Percentiles rank a stretch among this genome's conserved stretches.
Evolutionary conservation across 1,140 invertebrate genomes (phyloP).

Genomic region (Neodiprion lecontei): DNA sequence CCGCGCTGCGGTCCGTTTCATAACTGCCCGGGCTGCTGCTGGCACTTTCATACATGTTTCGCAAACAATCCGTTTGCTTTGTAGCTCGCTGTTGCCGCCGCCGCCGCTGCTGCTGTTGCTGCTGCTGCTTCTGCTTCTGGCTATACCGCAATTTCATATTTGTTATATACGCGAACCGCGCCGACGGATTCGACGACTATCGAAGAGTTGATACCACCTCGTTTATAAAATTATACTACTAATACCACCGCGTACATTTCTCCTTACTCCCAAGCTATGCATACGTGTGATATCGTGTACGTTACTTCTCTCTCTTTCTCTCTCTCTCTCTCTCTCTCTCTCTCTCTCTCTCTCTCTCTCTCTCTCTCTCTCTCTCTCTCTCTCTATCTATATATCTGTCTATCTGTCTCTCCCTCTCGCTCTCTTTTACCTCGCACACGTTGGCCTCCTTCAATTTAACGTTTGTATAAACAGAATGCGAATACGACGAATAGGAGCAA

Average conservation of each 20-base stretch:
- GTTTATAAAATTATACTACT: neutral
- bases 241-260: neutral
- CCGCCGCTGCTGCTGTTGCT: no score
- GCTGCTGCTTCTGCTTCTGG: no score
- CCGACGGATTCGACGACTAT: neutral
- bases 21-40: neutral
- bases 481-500: constrained; percentile 3
- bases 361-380: constrained; percentile 18
- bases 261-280: neutral
- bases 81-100: neutral
- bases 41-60: neutral
- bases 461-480: constrained; percentile 2
- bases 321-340: constrained; percentile 19
- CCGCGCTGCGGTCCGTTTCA: constrained; percentile 4
- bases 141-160: neutral
- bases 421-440: constrained; percentile 14
- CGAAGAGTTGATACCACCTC: neutral
- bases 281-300: neutral
- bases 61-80: constrained; percentile 7
- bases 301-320: constrained; percentile 18
- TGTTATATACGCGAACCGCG: neutral
- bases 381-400: no score
- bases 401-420: constrained; percentile 7
- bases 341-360: neutral
- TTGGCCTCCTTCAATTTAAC: constrained; percentile 3